These are phyloP conservation scores for Caenorhabditis brenneri DNA, from an alignment of 1,140 invertebrate species.

Conservation along the genomic window DNA sequence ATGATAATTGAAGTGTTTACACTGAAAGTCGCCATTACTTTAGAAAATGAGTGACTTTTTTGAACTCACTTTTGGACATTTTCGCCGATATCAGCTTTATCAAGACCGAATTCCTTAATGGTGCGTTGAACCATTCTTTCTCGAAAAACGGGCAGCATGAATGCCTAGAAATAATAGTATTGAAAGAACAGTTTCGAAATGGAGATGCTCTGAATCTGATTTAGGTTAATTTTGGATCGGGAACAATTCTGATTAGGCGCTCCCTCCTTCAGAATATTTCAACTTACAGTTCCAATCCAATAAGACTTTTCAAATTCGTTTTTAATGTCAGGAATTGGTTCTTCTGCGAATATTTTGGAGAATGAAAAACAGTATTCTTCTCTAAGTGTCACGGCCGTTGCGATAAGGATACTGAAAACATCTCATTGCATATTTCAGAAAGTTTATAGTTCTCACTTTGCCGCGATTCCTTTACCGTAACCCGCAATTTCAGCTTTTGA, in stretches of 20 bases:
- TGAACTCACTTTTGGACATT: not conserved
- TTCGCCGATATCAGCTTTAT: not conserved
- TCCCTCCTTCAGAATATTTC: not conserved
- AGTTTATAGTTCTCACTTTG: not conserved
- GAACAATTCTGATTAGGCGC: too few relatives aligned
- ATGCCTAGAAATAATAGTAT: not conserved
- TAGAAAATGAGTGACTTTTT: not conserved
- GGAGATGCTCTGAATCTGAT: too few relatives aligned
- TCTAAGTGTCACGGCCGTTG: not conserved
- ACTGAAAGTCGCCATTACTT: not conserved
- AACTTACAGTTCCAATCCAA: not conserved
- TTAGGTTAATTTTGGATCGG: too few relatives aligned
- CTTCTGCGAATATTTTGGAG: not conserved
- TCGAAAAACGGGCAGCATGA: not conserved
- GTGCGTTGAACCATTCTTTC: not conserved
- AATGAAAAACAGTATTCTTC: conserved; percentile 10
- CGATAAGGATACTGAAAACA: not conserved
- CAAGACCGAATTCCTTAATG: not conserved
- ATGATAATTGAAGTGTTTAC: not conserved
- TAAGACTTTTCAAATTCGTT: not conserved
- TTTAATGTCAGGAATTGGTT: not conserved
- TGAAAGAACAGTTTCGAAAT: too few relatives aligned
- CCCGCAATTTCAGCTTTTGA: not conserved
- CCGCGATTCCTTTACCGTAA: conserved; percentile 5
- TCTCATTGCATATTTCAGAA: not conserved